Evolutionary conservation across 2,888 invertebrate genomes (phyloP).

Genomic region (Rhagonycha fulva): DNA sequence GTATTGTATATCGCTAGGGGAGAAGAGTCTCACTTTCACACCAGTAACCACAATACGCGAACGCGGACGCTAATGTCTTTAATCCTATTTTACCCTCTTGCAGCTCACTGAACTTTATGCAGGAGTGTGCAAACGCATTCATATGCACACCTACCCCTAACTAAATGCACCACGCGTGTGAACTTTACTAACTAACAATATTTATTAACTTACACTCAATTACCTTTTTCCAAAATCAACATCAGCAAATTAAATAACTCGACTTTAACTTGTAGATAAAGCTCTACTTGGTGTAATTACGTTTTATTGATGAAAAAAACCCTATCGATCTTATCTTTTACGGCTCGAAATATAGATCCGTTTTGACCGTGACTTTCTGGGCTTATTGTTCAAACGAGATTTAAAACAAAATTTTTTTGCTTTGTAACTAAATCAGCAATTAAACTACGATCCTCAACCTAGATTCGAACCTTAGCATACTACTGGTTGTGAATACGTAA

Average conservation of each 20-base stretch:
- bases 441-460: too few species aligned
- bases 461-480: too few species aligned
- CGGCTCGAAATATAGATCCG: too few species aligned
- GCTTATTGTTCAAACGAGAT: too few species aligned
- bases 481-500: too few species aligned
- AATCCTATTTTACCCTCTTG: constrained; percentile 36
- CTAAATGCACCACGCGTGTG: constrained; percentile 33
- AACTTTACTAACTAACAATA: constrained; percentile 27
- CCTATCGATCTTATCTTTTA: too few species aligned
- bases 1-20: constrained; percentile 25
- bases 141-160: constrained; percentile 34
- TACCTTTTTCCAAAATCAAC: constrained; percentile 7
- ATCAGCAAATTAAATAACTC: background rate
- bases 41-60: constrained; percentile 56
- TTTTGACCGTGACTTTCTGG: too few species aligned
- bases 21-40: constrained; percentile 55
- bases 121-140: constrained; percentile 30
- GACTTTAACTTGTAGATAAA: background rate
- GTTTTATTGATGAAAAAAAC: too few species aligned
- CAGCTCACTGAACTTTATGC: constrained; percentile 34
- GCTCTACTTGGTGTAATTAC: background rate
- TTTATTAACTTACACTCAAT: constrained; percentile 32
- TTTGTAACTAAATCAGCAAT: too few species aligned
- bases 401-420: too few species aligned
- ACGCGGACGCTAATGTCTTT: constrained; percentile 50